These are phyloP conservation scores for Spodoptera frugiperda DNA, from an alignment of 1,140 invertebrate species.

Conservation along the genomic window DNA sequence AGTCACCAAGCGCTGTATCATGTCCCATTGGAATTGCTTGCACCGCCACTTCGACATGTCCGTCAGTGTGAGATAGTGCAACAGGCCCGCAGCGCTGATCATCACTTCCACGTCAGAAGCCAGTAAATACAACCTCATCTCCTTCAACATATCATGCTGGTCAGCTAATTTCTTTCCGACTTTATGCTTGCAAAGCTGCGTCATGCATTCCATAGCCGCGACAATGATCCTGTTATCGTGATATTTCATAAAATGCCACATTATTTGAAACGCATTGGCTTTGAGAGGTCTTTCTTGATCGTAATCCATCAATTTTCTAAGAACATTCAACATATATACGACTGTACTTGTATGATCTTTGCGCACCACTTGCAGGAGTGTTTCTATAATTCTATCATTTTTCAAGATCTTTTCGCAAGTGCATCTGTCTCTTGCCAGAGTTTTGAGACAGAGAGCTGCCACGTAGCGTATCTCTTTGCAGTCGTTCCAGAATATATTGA, in stretches of 20 bases:
- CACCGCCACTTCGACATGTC: constrained; percentile 77
- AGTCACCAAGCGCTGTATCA: constrained; percentile 64
- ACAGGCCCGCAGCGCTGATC: constrained; percentile 67
- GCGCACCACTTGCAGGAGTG: constrained; percentile 73
- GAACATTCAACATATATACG: constrained; percentile 68
- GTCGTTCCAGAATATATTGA: constrained; percentile 70
- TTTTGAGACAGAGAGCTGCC: constrained; percentile 68
- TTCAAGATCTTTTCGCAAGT: constrained; percentile 62
- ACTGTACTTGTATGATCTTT: constrained; percentile 74
- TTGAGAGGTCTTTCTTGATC: constrained; percentile 67
- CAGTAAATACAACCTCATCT: constrained; percentile 57
- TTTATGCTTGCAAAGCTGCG: constrained; percentile 73
- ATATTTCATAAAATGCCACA: constrained; percentile 69
- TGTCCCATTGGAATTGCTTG: constrained; percentile 65
- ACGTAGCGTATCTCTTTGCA: constrained; percentile 76
- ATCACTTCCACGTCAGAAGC: constrained; percentile 59
- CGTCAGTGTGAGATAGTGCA: constrained; percentile 73
- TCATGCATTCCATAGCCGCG: constrained; percentile 73
- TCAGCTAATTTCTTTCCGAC: constrained; percentile 75
- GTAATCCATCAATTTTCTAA: constrained; percentile 70
- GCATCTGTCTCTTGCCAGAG: constrained; percentile 68
- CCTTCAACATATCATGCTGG: constrained; percentile 65
- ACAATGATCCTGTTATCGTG: constrained; percentile 63
- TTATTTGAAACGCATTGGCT: constrained; percentile 76
- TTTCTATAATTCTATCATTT: constrained; percentile 66